These are phyloP conservation scores for Origma solitaria DNA, from an alignment of 2,113 vertebrate species.

Conservation along the genomic window DNA sequence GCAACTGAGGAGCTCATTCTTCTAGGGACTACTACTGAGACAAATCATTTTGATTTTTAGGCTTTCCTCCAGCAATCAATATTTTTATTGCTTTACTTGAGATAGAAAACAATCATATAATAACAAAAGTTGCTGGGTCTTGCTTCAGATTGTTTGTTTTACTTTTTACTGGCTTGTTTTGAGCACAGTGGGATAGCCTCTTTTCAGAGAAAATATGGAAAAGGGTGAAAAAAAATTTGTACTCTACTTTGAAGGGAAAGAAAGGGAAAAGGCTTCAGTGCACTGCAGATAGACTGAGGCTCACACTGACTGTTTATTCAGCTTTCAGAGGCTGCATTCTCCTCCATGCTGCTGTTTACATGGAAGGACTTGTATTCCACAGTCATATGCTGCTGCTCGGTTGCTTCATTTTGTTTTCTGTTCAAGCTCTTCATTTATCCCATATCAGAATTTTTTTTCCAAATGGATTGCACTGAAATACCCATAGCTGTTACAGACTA, in stretches of 20 bases:
- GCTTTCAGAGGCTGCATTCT: not conserved
- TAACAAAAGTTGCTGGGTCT: not conserved
- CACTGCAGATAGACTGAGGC: not conserved
- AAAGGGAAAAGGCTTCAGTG: not conserved
- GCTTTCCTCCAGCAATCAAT: slow-evolving; percentile 39
- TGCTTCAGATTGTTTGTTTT: slow-evolving; percentile 6
- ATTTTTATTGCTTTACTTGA: slow-evolving; percentile 41
- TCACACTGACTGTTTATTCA: not conserved
- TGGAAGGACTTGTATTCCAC: not conserved
- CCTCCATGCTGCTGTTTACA: not conserved
- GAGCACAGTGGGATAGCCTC: not conserved
- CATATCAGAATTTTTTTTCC: not conserved
- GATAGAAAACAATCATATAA: slow-evolving; percentile 25
- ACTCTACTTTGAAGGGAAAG: not conserved
- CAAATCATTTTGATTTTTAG: slow-evolving; percentile 55
- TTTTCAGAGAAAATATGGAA: not conserved
- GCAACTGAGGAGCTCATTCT: slow-evolving; percentile 19
- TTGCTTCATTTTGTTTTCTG: not conserved
- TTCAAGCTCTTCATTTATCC: not conserved
- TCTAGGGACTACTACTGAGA: slow-evolving; percentile 28
- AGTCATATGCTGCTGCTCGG: not conserved
- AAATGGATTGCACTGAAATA: not conserved
- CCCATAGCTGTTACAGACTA: not conserved
- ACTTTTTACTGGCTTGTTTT: not conserved
- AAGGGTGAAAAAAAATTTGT: not conserved